Evolutionary conservation across 2,113 vertebrate species (phyloP).

Genomic region (Tamias sibiricus): DNA sequence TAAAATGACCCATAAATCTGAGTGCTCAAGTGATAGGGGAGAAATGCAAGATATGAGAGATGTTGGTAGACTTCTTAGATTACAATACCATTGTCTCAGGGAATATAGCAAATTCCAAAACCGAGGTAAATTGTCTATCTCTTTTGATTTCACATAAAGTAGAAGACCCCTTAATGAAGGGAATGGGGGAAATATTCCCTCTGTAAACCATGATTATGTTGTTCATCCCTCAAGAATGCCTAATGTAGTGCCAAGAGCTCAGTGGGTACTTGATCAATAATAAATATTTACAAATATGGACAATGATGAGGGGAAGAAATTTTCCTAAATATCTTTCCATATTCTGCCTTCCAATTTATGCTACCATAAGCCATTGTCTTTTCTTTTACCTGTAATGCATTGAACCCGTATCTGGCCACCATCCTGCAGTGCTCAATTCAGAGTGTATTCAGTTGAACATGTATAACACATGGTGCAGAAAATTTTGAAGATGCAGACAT

Average conservation of each 20-base stretch:
- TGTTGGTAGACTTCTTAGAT: not conserved
- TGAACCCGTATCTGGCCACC: not conserved
- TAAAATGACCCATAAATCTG: constrained; percentile 26
- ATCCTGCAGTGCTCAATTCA: not conserved
- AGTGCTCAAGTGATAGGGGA: not conserved
- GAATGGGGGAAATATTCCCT: not conserved
- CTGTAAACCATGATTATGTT: not conserved
- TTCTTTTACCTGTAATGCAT: not conserved
- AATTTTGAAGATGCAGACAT: not conserved
- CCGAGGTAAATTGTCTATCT: not conserved
- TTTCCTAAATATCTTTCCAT: not conserved
- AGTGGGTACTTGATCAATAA: not conserved
- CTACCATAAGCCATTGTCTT: not conserved
- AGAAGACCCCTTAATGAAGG: not conserved
- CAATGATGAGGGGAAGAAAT: not conserved
- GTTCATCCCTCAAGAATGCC: not conserved
- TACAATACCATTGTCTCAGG: not conserved
- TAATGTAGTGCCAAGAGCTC: not conserved
- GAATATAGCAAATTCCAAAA: not conserved
- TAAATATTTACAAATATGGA: not conserved
- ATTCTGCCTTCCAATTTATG: not conserved
- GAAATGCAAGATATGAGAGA: not conserved
- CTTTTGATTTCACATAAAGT: not conserved
- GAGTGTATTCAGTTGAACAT: not conserved
- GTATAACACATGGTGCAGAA: not conserved